phyloP scores from a whole-genome alignment of 2,113 vertebrate genomes.

The Urocolius indicus region DNA sequence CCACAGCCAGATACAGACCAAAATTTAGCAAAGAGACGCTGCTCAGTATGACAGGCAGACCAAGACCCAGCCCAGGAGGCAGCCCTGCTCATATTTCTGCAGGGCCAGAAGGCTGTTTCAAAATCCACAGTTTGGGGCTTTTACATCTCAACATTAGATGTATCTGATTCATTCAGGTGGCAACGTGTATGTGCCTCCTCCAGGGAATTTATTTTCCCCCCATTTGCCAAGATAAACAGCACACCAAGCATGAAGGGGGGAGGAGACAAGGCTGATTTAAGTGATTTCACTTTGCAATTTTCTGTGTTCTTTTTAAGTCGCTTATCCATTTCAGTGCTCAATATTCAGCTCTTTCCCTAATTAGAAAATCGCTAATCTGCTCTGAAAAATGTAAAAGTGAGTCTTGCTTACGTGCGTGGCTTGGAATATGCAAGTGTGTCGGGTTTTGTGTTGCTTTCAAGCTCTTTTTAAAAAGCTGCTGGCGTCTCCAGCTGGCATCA shows the following conservation, averaged over 20 bases:
- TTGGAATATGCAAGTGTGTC: constrained; percentile 47
- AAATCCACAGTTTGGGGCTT: neutral
- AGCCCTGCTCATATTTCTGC: neutral
- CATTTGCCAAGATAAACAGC: constrained; percentile 67
- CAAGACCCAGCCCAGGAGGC: neutral
- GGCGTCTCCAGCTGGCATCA: constrained; percentile 43
- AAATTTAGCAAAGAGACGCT: neutral
- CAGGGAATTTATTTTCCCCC: constrained; percentile 60
- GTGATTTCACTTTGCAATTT: constrained; percentile 68
- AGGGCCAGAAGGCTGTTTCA: neutral
- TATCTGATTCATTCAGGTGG: constrained; percentile 34
- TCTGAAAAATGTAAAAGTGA: constrained; percentile 72
- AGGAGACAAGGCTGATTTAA: constrained; percentile 68
- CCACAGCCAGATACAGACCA: neutral
- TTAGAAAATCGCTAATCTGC: constrained; percentile 76
- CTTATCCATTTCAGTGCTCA: constrained; percentile 74
- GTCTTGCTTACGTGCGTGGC: constrained; percentile 59
- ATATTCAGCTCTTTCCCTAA: constrained; percentile 69
- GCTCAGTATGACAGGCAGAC: accelerated
- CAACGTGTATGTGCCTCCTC: neutral
- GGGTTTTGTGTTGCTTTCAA: constrained; percentile 24
- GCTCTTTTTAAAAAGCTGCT: constrained; percentile 36
- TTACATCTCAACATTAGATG: neutral
- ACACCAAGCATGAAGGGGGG: constrained; percentile 39
- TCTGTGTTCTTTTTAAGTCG: constrained; percentile 69